A percentile compares a stretch with the other conserved stretches of the same genome.
Evolutionary conservation across 2,888 invertebrate genomes (phyloP).

Genomic region (Horisme vitalbata): DNA sequence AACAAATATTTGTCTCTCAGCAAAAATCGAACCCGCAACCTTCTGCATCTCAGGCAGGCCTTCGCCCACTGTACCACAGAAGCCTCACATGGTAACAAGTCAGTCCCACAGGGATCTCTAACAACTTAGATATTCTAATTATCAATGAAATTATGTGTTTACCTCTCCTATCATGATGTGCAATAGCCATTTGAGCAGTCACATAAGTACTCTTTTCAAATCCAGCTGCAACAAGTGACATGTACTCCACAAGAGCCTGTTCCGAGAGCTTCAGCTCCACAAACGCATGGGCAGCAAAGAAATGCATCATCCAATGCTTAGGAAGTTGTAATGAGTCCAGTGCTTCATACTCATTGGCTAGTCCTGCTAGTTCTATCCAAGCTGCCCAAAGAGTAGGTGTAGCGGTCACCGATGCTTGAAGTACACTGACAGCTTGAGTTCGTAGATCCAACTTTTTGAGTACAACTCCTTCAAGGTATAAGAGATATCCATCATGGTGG

Average conservation of each 20-base stretch:
- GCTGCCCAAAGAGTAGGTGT: conserved; percentile 97
- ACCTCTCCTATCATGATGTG: conserved; percentile 96
- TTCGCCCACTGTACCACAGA: too few species aligned
- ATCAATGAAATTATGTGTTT: conserved; percentile 23
- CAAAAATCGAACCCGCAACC: too few species aligned
- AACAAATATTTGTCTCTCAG: too few species aligned
- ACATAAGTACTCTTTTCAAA: conserved; percentile 95
- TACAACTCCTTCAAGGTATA: conserved; percentile 95
- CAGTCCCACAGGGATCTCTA: too few species aligned
- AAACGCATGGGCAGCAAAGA: conserved; percentile 95
- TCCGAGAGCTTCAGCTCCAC: conserved; percentile 95
- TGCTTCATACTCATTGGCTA: conserved; percentile 92
- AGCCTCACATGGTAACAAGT: too few species aligned
- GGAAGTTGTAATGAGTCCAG: conserved; percentile 86
- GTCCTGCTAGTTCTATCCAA: conserved; percentile 94
- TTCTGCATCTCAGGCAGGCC: too few species aligned
- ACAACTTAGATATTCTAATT: too few species aligned
- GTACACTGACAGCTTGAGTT: conserved; percentile 88
- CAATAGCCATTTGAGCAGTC: conserved; percentile 95
- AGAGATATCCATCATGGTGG: conserved; percentile 92
- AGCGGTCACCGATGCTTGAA: conserved; percentile 89
- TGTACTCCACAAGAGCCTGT: conserved; percentile 93
- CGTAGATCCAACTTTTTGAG: conserved; percentile 92
- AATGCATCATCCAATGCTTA: conserved; percentile 96
- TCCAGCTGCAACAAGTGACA: conserved; percentile 88